A percentile compares a stretch with the other conserved stretches of the same genome.
These are phyloP conservation scores for Sebastes fasciatus DNA, from an alignment of 2,113 vertebrate species.

Conservation along the genomic window DNA sequence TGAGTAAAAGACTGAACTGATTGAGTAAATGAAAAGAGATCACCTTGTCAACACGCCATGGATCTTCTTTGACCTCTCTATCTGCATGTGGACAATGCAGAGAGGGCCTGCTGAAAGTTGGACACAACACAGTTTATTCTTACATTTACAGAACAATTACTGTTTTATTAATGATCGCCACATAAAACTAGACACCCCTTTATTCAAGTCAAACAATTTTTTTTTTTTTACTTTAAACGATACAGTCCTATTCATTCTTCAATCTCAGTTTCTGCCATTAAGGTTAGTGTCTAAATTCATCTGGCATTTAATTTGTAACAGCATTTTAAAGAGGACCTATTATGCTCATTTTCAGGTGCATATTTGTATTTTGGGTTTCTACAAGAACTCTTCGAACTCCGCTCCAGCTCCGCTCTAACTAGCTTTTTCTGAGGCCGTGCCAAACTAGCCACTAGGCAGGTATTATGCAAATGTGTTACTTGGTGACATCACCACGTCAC, in stretches of 20 bases:
- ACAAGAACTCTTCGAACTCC: too few relatives aligned
- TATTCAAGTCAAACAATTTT: background rate
- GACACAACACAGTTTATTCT: conserved; percentile 11
- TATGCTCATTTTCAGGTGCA: too few relatives aligned
- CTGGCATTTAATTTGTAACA: background rate
- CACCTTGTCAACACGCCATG: conserved; percentile 44
- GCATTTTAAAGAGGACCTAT: too few relatives aligned
- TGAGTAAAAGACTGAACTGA: background rate
- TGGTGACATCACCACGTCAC: too few relatives aligned
- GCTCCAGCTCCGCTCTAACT: too few relatives aligned
- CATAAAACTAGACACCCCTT: background rate
- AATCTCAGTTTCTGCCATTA: background rate
- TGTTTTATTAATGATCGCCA: background rate
- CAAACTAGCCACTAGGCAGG: too few relatives aligned
- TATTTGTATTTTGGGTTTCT: too few relatives aligned
- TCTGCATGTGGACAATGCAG: background rate
- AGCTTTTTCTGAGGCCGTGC: too few relatives aligned
- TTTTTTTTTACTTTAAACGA: background rate
- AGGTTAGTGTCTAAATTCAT: background rate
- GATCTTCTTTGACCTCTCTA: background rate
- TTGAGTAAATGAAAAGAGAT: background rate
- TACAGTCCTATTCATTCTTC: background rate
- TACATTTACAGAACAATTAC: background rate
- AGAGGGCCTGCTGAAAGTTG: background rate
- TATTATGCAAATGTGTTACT: too few relatives aligned